phyloP scores from a whole-genome alignment of 2,797 vertebrate species.

The Acanthurus leucopareius region DNA sequence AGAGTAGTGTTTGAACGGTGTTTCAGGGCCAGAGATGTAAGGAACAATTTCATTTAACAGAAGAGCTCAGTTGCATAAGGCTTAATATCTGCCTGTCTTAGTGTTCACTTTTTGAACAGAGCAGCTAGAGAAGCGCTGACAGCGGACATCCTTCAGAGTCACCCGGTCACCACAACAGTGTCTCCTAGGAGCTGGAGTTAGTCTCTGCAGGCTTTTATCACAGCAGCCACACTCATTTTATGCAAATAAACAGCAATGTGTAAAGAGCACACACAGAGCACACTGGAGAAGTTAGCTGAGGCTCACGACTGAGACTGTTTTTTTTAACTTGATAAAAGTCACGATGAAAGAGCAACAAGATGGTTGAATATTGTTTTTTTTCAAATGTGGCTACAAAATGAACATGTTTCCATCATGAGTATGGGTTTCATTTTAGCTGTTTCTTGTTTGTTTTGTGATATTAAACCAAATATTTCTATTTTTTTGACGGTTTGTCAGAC shows the following conservation, averaged over 20 bases:
- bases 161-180: background rate
- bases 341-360: background rate
- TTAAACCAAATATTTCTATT: background rate
- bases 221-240: constrained; percentile 54
- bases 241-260: constrained; percentile 59
- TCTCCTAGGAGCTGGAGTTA: constrained; percentile 39
- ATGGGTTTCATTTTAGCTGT: too few relatives aligned
- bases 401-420: background rate
- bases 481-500: background rate
- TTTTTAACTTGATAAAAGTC: constrained; percentile 26
- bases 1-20: background rate
- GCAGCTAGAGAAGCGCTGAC: constrained; percentile 3
- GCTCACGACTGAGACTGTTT: background rate
- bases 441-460: background rate
- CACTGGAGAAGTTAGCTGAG: constrained; percentile 8
- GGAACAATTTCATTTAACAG: background rate
- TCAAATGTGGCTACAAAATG: background rate
- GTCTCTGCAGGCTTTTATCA: constrained; percentile 54
- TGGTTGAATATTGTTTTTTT: background rate
- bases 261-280: constrained; percentile 39
- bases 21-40: background rate
- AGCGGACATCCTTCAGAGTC: constrained; percentile 29
- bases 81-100: constrained; percentile 2
- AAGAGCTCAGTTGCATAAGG: background rate
- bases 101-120: background rate